These are phyloP conservation scores for Heliconius ethilla DNA, from an alignment of 2,888 invertebrate species.

Conservation along the genomic window DNA sequence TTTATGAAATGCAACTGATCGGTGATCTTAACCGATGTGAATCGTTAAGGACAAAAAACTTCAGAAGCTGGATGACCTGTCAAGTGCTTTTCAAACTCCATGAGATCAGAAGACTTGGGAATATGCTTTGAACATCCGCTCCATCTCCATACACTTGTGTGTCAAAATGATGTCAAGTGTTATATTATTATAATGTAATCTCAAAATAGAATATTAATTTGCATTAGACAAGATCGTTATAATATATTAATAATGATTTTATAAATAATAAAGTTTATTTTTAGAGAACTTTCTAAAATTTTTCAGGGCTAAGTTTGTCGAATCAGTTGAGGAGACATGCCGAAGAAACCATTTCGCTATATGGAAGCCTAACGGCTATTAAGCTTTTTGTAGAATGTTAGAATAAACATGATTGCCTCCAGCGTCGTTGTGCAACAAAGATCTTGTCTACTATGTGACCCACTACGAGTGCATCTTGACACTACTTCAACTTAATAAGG, in stretches of 20 bases:
- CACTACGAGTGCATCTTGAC: conserved; percentile 68
- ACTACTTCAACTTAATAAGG: conserved; percentile 73
- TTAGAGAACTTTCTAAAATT: neutral
- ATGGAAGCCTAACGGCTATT: conserved; percentile 32
- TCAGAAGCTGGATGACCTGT: conserved; percentile 51
- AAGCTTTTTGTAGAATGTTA: conserved; percentile 41
- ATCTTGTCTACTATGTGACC: conserved; percentile 69
- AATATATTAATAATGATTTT: neutral
- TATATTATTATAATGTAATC: conserved; percentile 31
- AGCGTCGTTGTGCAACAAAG: conserved; percentile 55
- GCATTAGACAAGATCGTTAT: neutral
- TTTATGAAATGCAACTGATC: conserved; percentile 17
- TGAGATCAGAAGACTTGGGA: conserved; percentile 35
- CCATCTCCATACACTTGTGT: conserved; percentile 35
- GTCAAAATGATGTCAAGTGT: conserved; percentile 39
- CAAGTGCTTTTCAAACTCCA: conserved; percentile 56
- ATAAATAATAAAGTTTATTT: neutral
- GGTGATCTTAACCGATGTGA: conserved; percentile 24
- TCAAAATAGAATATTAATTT: conserved; percentile 24
- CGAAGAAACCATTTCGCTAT: neutral
- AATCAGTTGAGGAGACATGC: neutral
- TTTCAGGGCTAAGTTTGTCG: neutral
- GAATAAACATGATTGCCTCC: conserved; percentile 42
- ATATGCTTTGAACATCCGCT: conserved; percentile 39
- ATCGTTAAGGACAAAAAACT: conserved; percentile 47